Percentiles rank a stretch among this genome's conserved stretches.
These are phyloP conservation scores for Xiphophorus birchmanni DNA, from an alignment of 2,797 vertebrate species.

Conservation along the genomic window DNA sequence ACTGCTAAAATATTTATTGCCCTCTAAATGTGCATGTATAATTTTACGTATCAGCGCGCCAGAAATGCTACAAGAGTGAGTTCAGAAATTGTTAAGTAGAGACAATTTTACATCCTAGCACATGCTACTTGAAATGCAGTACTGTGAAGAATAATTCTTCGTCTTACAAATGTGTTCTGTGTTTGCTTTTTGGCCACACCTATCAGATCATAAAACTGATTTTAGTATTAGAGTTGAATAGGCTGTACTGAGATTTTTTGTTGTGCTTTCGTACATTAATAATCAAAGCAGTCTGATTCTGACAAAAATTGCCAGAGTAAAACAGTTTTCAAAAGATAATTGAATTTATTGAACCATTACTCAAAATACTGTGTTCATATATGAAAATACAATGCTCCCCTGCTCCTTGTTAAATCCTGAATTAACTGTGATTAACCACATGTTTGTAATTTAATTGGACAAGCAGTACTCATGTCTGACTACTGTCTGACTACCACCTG, in stretches of 20 bases:
- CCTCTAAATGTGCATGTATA: slow-evolving; percentile 30
- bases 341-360: neutral
- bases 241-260: too few species aligned
- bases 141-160: neutral
- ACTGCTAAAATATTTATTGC: slow-evolving; percentile 34
- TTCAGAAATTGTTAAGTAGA: slow-evolving; percentile 10
- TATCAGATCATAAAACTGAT: neutral
- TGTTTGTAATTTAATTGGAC: neutral
- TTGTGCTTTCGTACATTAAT: too few species aligned
- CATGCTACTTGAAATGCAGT: neutral
- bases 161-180: neutral
- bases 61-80: slow-evolving; percentile 32
- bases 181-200: neutral
- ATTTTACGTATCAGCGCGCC: slow-evolving; percentile 8
- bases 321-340: neutral
- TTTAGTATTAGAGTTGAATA: neutral
- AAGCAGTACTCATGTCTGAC: neutral
- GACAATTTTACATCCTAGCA: slow-evolving; percentile 6
- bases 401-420: neutral
- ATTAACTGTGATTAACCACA: neutral
- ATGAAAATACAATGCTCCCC: neutral
- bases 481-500: neutral
- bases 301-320: neutral
- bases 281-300: too few species aligned
- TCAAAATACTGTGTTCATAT: neutral